Evolutionary conservation across 1,140 invertebrate species (phyloP), one percentile per base, ranked within the genome.

Genomic region (Trachelipus rathkii): DNA sequence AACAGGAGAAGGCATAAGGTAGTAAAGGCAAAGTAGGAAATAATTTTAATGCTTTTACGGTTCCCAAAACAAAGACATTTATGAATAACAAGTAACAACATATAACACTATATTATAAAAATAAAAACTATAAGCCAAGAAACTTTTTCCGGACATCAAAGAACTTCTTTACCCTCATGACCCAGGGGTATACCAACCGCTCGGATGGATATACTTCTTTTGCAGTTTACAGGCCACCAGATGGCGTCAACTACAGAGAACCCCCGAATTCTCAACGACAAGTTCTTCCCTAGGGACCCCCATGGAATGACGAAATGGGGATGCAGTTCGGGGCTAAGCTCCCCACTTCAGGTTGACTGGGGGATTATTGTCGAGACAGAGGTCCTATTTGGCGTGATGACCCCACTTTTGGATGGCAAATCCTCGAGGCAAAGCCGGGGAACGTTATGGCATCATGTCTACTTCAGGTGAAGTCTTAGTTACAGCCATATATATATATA

Each of bases 341-440:
- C 90, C 90, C 3, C 90, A 91, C 81, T 84, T 91, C 13, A 89
- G 91, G 82, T 86, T 92, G 43, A 86, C n/a, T n/a, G 91, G 45
- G 88, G 88, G 11, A 78, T 87, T 8, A 81, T 80, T 44, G 85
- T 84, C 79, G 86, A 86, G 77, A 77, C 83, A 89, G 82, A 84
- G 87, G 33, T 86, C 81, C 84, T 83, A 81, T n/a, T 82, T 10
- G 75, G 71, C 82, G 82, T 79, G 76, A 74, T 84, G 23, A 84
- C 84, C 0, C 84, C 87, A 10, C 82, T 91, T 4, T 83, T 94
- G 46, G 89, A 92, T 71, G 90, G 90, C 11, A 87, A 95, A 10
- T 91, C 90, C 0, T 95, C 78, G 93, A 97, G 85, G 92, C 92
- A 90, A 91, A 75, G 95, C 93, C 0, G 94, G 94, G 7, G 95